Evolutionary conservation across 2,888 invertebrate genomes (phyloP).

Genomic region (Horisme vitalbata): DNA sequence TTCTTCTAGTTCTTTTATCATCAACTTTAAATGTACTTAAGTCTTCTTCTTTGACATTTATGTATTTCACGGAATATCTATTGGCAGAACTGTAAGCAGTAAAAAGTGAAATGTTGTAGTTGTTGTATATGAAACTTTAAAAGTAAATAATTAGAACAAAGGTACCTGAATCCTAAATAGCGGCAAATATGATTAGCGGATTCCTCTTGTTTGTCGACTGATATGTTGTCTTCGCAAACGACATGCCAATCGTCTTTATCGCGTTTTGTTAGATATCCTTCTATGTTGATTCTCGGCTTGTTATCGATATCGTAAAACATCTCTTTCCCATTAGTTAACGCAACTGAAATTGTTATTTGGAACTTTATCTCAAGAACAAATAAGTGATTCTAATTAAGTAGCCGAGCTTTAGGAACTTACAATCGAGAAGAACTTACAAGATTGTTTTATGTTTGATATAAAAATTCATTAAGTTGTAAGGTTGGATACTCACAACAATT

Average conservation of each 20-base stretch:
- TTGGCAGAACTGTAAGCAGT: slow-evolving; percentile 60
- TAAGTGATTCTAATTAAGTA: too few relatives aligned
- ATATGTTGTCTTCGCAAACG: slow-evolving; percentile 81
- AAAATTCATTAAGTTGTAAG: too few relatives aligned
- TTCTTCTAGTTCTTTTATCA: slow-evolving; percentile 49
- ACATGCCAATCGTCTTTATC: slow-evolving; percentile 85
- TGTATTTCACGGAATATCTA: slow-evolving; percentile 61
- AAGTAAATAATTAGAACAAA: neutral
- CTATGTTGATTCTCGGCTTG: slow-evolving; percentile 81
- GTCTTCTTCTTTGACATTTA: slow-evolving; percentile 60
- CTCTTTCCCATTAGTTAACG: slow-evolving; percentile 85
- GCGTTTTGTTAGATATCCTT: slow-evolving; percentile 86
- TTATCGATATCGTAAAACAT: slow-evolving; percentile 83
- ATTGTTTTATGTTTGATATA: too few relatives aligned
- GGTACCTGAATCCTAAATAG: slow-evolving; percentile 86
- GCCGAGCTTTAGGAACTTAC: too few relatives aligned
- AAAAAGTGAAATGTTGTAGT: neutral
- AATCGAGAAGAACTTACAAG: too few relatives aligned
- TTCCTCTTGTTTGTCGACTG: slow-evolving; percentile 65
- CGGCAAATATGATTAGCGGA: slow-evolving; percentile 84
- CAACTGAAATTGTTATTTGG: too few relatives aligned
- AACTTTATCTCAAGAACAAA: too few relatives aligned
- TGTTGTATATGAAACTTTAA: neutral
- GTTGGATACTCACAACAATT: slow-evolving; percentile 88
- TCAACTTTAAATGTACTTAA: slow-evolving; percentile 35